Base-by-base conservation (phyloP, 1,140 invertebrate species). In the Neodiprion lecontei region DNA sequence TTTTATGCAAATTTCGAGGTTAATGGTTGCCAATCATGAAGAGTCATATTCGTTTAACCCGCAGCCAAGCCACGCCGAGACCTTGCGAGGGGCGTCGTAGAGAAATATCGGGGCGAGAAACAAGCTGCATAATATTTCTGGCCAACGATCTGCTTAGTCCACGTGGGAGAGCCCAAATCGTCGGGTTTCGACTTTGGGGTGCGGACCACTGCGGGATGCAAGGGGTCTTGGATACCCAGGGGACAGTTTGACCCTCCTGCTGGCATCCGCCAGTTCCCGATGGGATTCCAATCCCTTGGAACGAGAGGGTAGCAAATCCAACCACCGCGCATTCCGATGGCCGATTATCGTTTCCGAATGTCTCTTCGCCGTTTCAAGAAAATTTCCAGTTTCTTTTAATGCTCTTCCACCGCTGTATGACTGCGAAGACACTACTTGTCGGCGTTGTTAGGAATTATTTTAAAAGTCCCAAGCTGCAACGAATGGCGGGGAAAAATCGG, bases 41-140 rank as follows among this genome's bases (percentile, higher is more conserved):
- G 28, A 40, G 28, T 40, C 28, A 40, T 40, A 40, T 40, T 40
- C 28, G 28, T 40, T 40, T 61, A 61, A 17, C 53, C 28, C 28
- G 53, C 3, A 12, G 53, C n/a, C n/a, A 14, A 61, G n/a, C 53
- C 53, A 61, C 11, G 8, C 11, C 4, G 53, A 8, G 9, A 61
- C 28, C 28, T 40, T 40, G 4, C 11, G 8, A 12, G 53, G 53
- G 53, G 53, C 9, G 11, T 9, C 28, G 28, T 40, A 40, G 5
- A 40, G 53, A 1, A 61, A 61, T 61, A 61, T 61, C 7, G n/a
- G 53, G 53, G 53, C 4, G 11, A 61, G 7, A 61, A 14, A 9
- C 53, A 61, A 61, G 53, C n/a, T 61, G 53, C 53, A 61, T 61
- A 61, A 61, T 61, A 61, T 61, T 61, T 61, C 9, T 61, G 53